These are phyloP conservation scores for Pseudomyrmex cubaensis DNA, from an alignment of 1,140 invertebrate species.

Conservation along the genomic window DNA sequence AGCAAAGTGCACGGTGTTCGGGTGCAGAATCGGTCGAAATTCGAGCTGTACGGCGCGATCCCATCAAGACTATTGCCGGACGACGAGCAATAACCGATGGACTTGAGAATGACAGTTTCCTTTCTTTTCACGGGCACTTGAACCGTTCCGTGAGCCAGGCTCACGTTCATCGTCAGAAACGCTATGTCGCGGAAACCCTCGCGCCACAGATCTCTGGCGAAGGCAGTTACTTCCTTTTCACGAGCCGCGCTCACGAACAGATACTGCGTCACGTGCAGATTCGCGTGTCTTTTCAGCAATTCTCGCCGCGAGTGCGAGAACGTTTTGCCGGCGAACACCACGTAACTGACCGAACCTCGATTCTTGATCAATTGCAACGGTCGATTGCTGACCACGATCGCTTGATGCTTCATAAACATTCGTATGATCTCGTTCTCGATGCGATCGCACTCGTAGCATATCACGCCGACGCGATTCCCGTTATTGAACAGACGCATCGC, in stretches of 20 bases:
- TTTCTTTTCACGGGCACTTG: slow-evolving; percentile 3
- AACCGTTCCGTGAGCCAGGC: neutral
- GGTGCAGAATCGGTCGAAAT: slow-evolving; percentile 3
- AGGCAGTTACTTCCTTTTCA: neutral
- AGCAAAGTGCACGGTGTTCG: neutral
- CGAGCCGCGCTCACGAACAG: slow-evolving; percentile 19
- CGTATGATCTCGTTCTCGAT: slow-evolving; percentile 24
- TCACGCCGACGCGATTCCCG: slow-evolving; percentile 40
- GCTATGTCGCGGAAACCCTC: slow-evolving; percentile 27
- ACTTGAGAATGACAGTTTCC: slow-evolving; percentile 8
- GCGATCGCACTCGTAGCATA: neutral
- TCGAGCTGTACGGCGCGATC: slow-evolving; percentile 3
- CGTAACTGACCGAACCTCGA: neutral
- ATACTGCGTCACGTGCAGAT: slow-evolving; percentile 15
- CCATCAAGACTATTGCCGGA: neutral
- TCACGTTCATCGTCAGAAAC: slow-evolving; percentile 29
- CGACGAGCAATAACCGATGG: slow-evolving; percentile 15
- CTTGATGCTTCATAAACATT: neutral
- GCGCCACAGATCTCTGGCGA: slow-evolving; percentile 16
- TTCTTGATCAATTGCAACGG: neutral
- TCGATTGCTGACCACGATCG: neutral
- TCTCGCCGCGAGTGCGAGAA: neutral
- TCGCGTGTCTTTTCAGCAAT: neutral
- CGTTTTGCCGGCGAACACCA: slow-evolving; percentile 21
- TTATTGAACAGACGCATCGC: slow-evolving; percentile 42